A percentile compares a stretch with the other conserved stretches of the same genome.
Evolutionary conservation across 2,888 invertebrate genomes (phyloP).

Genomic region (Aethes cnicana): DNA sequence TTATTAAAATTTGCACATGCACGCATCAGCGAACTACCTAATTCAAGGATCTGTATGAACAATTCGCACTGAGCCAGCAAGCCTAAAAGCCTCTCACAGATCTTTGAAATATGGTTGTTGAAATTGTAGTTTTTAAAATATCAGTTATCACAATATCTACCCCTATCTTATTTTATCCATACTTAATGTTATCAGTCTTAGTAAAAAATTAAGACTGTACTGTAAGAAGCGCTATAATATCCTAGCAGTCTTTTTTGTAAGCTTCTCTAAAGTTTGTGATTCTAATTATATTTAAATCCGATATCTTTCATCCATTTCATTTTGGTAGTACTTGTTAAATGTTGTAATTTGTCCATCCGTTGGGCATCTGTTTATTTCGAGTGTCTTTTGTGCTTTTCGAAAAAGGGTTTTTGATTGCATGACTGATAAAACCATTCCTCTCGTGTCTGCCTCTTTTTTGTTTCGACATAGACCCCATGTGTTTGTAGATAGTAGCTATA

Average conservation of each 20-base stretch:
- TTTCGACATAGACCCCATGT: neutral
- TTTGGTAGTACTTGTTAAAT: conserved; percentile 8
- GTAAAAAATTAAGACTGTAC: neutral
- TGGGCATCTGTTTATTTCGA: too few species aligned
- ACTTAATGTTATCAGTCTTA: neutral
- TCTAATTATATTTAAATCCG: conserved; percentile 1
- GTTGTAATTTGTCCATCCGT: neutral
- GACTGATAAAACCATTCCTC: conserved; percentile 12
- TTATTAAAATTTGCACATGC: too few species aligned
- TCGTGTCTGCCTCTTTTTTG: neutral
- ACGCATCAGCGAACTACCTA: too few species aligned
- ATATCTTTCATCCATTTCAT: conserved; percentile 10
- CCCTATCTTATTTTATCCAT: neutral
- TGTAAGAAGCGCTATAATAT: neutral
- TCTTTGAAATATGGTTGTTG: too few species aligned
- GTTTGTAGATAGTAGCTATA: too few species aligned
- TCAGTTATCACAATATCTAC: neutral
- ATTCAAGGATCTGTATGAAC: too few species aligned
- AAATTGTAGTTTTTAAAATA: neutral
- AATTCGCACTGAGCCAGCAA: too few species aligned
- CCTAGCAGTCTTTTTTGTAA: neutral
- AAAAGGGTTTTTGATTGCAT: conserved; percentile 13
- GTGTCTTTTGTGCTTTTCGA: conserved; percentile 9
- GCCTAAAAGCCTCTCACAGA: too few species aligned
- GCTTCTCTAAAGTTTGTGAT: neutral